These are phyloP conservation scores for Cichladusa arquata DNA, from an alignment of 2,113 vertebrate genomes.

Conservation along the genomic window DNA sequence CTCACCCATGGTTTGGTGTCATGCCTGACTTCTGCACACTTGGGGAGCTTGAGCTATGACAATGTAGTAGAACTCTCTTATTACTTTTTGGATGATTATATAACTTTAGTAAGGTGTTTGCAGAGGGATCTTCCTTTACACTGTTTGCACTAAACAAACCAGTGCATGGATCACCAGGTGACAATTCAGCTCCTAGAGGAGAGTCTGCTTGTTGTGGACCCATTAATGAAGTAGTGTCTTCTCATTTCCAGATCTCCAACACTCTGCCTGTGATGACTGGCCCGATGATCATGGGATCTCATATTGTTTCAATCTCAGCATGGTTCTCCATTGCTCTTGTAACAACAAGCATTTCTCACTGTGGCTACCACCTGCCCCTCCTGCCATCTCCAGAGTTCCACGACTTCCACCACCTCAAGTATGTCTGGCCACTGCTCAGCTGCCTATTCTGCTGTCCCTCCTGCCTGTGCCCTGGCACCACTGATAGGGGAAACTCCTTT, in stretches of 20 bases:
- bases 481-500: neutral
- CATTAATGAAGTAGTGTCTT: neutral
- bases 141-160: neutral
- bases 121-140: neutral
- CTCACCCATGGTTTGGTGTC: neutral
- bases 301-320: slow-evolving; percentile 75
- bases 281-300: slow-evolving; percentile 84
- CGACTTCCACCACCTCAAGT: slow-evolving; percentile 95
- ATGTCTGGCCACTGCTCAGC: slow-evolving; percentile 10
- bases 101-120: neutral
- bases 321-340: slow-evolving; percentile 86
- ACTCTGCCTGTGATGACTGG: slow-evolving; percentile 81
- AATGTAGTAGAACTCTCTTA: neutral
- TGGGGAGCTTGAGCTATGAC: neutral
- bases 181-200: neutral
- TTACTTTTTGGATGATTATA: neutral
- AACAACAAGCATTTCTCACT: slow-evolving; percentile 86
- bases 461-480: neutral
- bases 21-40: neutral
- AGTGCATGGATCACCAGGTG: neutral
- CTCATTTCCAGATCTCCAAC: slow-evolving; percentile 81
- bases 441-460: neutral
- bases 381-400: slow-evolving; percentile 94
- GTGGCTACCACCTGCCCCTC: slow-evolving; percentile 92
- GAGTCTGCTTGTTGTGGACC: neutral